Base-by-base conservation (phyloP, 2,888 invertebrate genomes). In the Pseudeuparius sepicola region DNA sequence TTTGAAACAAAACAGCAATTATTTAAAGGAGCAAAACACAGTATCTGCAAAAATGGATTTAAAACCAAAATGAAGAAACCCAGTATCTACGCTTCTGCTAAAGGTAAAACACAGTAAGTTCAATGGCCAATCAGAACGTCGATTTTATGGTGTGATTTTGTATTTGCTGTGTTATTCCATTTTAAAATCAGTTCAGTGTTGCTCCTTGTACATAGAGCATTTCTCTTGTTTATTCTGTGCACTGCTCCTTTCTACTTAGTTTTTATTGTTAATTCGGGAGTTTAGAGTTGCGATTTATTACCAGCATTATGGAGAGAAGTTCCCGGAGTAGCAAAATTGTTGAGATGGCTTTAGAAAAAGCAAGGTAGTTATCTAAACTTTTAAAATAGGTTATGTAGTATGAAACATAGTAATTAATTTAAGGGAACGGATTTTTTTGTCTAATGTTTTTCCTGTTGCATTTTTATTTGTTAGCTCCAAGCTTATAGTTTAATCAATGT, bases 391-490 rank as follows among this genome's bases (percentile, higher is more conserved):
- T n/a, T n/a, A n/a, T n/a, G n/a, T n/a, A 20, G 20, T 20, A 20
- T 7, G 20, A 20, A 20, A n/a, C n/a, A 20, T 20, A 20, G n/a
- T 20, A 7, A 20, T 20, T 20, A 20, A 20, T 20, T 20, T n/a
- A 20, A 20, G 6, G 7, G n/a, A 20, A 20, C 7, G 6, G 20
- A 20, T 6, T 6, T 20, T 20, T 7, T 20, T 7, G 20, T 20
- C n/a, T 7, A 20, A 20, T 20, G n/a, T 20, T 20, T 20, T 20
- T 20, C 20, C n/a, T 7, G 20, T 20, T n/a, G 6, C 6, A 7
- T 20, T 20, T 20, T 7, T 20, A 7, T 7, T 20, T 20, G 20
- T 6, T 20, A n/a, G 6, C 20, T n/a, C 6, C n/a, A 6, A 20
- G 6, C 20, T 20, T 20, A 20, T 7, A 20, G 6, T 7, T 20